phyloP scores from a whole-genome alignment of 2,888 invertebrate genomes.

The Megastigmus dorsalis region DNA sequence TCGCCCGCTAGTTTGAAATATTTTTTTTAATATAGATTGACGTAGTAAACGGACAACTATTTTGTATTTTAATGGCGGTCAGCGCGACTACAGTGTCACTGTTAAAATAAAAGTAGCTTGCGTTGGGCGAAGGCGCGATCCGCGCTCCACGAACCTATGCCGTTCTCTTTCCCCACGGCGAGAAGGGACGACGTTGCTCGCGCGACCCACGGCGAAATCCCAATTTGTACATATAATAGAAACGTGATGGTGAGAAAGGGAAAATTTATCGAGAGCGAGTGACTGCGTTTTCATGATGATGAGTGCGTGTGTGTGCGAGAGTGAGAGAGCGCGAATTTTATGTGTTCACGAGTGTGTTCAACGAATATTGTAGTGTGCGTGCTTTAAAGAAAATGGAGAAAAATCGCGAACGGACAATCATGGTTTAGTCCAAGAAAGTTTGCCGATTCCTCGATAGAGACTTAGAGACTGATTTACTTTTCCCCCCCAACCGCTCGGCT shows the following conservation, averaged over 20 bases:
- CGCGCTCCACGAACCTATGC: neutral
- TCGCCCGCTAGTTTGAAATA: neutral
- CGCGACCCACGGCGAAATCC: conserved; percentile 27
- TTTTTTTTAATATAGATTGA: conserved; percentile 43
- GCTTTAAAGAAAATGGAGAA: conserved; percentile 35
- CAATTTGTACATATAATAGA: conserved; percentile 47
- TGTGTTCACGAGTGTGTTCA: conserved; percentile 37
- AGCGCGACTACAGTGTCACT: neutral
- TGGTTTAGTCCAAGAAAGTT: conserved; percentile 39
- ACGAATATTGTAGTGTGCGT: conserved; percentile 22
- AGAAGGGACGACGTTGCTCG: conserved; percentile 24
- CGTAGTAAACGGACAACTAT: conserved; percentile 5
- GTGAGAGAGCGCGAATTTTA: conserved; percentile 28
- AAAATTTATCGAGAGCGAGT: conserved; percentile 23
- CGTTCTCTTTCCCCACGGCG: conserved; percentile 1
- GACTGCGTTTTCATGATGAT: conserved; percentile 17
- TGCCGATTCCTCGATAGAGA: conserved; percentile 55
- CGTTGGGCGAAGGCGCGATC: neutral
- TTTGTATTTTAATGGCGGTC: conserved; percentile 37
- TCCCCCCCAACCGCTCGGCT: conserved; percentile 40
- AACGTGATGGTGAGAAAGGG: neutral
- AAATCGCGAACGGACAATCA: conserved; percentile 50
- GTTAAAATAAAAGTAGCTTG: conserved; percentile 34
- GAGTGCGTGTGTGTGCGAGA: conserved; percentile 25
- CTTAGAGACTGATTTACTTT: conserved; percentile 55